Evolutionary conservation across 1,140 invertebrate genomes (phyloP).

Genomic region (Elysia chlorotica): DNA sequence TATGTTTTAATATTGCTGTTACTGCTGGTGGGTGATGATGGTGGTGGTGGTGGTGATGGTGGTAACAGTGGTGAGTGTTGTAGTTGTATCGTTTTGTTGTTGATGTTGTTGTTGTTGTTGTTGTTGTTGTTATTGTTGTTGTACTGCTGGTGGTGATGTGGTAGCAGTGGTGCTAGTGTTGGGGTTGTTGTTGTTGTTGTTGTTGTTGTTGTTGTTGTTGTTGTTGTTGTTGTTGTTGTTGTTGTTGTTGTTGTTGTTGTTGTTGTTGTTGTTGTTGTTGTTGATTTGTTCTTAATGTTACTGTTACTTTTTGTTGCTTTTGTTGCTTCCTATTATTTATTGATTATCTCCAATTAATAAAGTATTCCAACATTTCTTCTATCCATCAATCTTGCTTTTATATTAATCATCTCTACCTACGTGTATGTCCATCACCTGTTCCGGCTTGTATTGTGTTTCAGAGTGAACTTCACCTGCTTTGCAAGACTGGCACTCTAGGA

Average conservation of each 20-base stretch:
- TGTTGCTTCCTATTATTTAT: no score
- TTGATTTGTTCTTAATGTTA: background rate
- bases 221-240: background rate
- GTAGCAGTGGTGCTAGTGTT: background rate
- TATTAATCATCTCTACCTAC: background rate
- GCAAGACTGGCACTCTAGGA: background rate
- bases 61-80: no score
- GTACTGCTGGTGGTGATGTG: background rate
- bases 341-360: background rate
- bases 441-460: background rate
- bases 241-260: conserved; percentile 2
- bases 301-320: background rate
- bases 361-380: no score
- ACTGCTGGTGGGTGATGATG: no score
- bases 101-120: no score
- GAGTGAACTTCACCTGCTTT: conserved; percentile 1
- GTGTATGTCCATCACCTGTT: background rate
- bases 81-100: no score
- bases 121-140: no score
- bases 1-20: no score
- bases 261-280: conserved; percentile 1
- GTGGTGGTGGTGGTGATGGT: no score
- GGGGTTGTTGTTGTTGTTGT: background rate
- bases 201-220: background rate
- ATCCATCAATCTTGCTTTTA: no score